Conservation (phyloP, 2,113 vertebrate genomes). For the Elachura formosa region DNA sequence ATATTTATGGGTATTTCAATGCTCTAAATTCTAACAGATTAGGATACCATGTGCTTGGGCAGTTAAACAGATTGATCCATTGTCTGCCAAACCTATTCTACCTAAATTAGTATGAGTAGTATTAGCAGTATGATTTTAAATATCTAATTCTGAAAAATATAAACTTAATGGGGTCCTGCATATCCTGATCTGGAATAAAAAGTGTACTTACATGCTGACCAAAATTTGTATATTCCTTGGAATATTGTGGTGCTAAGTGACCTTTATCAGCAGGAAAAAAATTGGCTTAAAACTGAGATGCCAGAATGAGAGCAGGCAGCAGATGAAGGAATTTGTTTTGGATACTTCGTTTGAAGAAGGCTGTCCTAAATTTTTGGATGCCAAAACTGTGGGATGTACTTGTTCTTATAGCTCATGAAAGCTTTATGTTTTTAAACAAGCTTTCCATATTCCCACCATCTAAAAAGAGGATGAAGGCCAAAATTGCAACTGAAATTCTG, state of each 20-base stretch:
- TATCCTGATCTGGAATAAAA: neutral
- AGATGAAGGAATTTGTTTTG: neutral
- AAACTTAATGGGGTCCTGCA: neutral
- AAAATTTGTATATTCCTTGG: neutral
- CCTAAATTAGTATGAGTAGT: neutral
- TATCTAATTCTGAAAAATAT: neutral
- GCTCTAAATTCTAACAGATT: neutral
- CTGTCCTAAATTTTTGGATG: neutral
- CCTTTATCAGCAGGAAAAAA: neutral
- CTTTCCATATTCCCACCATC: accelerated
- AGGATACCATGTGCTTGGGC: neutral
- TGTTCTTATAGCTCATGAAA: neutral
- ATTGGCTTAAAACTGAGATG: neutral
- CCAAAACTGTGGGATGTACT: neutral
- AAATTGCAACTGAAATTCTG: neutral
- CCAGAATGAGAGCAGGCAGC: neutral
- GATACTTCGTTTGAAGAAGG: neutral
- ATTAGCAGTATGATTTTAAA: neutral
- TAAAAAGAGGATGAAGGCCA: neutral
- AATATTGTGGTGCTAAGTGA: neutral
- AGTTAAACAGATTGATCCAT: neutral
- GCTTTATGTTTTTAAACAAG: neutral
- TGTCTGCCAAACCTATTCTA: neutral
- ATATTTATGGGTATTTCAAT: neutral
- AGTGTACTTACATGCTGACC: neutral